These are phyloP conservation scores for Ammospiza caudacuta DNA, from an alignment of 2,113 vertebrate genomes.

Conservation along the genomic window DNA sequence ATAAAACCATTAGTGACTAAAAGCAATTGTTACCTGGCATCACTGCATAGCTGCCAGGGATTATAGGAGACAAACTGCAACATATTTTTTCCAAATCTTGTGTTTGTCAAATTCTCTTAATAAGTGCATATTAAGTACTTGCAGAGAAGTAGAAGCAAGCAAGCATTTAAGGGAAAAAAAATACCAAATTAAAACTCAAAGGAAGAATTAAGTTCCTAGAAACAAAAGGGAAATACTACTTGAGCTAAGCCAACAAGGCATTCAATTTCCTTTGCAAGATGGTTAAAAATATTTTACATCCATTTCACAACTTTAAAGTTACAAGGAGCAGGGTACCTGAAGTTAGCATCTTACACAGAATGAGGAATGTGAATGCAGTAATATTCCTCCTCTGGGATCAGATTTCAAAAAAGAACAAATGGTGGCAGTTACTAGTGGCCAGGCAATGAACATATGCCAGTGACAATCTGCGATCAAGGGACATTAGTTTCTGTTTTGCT, in stretches of 20 bases:
- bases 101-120: not conserved
- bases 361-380: not conserved
- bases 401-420: not conserved
- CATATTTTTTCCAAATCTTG: not conserved
- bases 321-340: not conserved
- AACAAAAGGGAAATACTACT: not conserved
- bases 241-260: not conserved
- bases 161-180: not conserved
- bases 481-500: not conserved
- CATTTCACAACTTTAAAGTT: not conserved
- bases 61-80: not conserved
- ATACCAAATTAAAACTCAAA: not conserved
- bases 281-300: not conserved
- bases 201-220: not conserved
- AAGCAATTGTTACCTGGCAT: not conserved
- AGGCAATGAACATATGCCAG: not conserved
- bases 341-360: not conserved
- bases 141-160: not conserved
- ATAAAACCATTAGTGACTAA: not conserved
- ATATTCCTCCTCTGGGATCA: not conserved
- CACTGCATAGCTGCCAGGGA: not conserved
- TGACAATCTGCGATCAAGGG: accelerated
- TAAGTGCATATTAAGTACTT: not conserved
- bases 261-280: not conserved
- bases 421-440: not conserved